A percentile compares a stretch with the other conserved stretches of the same genome.
These are phyloP conservation scores for Saccostrea echinata DNA, from an alignment of 1,140 invertebrate genomes.

Conservation along the genomic window DNA sequence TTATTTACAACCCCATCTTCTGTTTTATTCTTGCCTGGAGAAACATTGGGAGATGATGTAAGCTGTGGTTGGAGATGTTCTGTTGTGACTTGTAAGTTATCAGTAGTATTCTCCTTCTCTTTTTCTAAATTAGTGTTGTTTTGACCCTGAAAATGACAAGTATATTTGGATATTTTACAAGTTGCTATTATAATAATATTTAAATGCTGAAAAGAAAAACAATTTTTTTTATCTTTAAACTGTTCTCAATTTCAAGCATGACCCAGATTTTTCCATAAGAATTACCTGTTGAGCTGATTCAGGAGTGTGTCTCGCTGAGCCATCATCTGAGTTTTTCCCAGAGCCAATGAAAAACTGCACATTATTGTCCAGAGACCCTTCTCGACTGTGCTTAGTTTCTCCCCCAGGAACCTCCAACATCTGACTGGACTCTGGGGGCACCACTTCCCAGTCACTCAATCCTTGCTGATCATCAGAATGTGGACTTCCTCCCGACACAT, in stretches of 20 bases:
- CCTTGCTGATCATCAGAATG: conserved; percentile 55
- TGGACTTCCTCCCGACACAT: conserved; percentile 25
- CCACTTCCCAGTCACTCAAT: conserved; percentile 73
- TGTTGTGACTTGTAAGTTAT: neutral
- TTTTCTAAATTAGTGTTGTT: neutral
- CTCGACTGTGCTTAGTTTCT: conserved; percentile 59
- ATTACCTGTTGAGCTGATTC: conserved; percentile 28
- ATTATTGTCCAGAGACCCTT: conserved; percentile 69
- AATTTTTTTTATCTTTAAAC: too few species aligned
- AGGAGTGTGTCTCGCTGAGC: conserved; percentile 21
- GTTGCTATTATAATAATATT: neutral
- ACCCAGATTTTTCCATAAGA: neutral
- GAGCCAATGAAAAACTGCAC: conserved; percentile 66
- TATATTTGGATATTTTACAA: neutral
- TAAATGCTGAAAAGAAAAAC: too few species aligned
- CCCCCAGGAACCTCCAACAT: conserved; percentile 42
- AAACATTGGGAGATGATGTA: conserved; percentile 38
- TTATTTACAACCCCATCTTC: neutral
- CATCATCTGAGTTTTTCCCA: conserved; percentile 57
- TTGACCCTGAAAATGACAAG: neutral
- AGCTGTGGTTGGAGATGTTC: conserved; percentile 11
- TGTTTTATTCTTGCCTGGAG: neutral
- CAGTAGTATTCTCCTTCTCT: neutral
- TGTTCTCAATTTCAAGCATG: neutral
- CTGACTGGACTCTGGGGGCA: conserved; percentile 57